A percentile compares a stretch with the other conserved stretches of the same genome.
phyloP scores from a whole-genome alignment of 2,888 invertebrate genomes.

The Xestia c-nigrum region DNA sequence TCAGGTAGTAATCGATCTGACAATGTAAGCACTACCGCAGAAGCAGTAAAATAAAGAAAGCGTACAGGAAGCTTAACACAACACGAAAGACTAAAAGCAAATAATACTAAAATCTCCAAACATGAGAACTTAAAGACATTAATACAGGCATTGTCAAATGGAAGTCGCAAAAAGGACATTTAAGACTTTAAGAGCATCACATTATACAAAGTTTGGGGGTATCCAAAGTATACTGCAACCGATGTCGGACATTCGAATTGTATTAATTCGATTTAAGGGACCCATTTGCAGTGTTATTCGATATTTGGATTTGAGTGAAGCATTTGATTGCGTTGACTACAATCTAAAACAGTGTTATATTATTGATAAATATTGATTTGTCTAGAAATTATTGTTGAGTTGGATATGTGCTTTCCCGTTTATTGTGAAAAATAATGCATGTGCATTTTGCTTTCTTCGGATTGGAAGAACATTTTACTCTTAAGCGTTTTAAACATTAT shows the following conservation, averaged over 20 bases:
- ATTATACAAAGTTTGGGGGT: constrained; percentile 69
- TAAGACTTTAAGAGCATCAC: constrained; percentile 72
- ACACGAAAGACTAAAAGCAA: constrained; percentile 24
- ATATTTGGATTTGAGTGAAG: constrained; percentile 44
- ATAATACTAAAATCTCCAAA: constrained; percentile 54
- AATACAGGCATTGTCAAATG: constrained; percentile 76
- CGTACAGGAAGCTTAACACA: constrained; percentile 31
- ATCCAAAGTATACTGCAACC: constrained; percentile 51
- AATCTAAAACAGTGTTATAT: not conserved
- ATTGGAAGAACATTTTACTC: not conserved
- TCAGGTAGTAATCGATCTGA: constrained; percentile 2
- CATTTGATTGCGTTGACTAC: constrained; percentile 25
- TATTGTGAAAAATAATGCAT: constrained; percentile 7
- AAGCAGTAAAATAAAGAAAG: constrained; percentile 18
- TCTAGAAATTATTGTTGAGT: constrained; percentile 1
- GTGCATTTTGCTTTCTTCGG: not conserved
- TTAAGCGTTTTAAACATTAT: constrained; percentile 3
- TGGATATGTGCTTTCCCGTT: not conserved
- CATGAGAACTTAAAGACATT: constrained; percentile 68
- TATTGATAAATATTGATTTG: constrained; percentile 30
- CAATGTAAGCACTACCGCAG: constrained; percentile 1
- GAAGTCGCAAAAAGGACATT: constrained; percentile 66
- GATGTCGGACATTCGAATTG: constrained; percentile 57
- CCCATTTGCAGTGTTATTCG: constrained; percentile 40
- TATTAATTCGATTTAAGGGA: constrained; percentile 58